Conservation (phyloP, 1,140 invertebrate genomes). For the Drosophila athabasca region DNA sequence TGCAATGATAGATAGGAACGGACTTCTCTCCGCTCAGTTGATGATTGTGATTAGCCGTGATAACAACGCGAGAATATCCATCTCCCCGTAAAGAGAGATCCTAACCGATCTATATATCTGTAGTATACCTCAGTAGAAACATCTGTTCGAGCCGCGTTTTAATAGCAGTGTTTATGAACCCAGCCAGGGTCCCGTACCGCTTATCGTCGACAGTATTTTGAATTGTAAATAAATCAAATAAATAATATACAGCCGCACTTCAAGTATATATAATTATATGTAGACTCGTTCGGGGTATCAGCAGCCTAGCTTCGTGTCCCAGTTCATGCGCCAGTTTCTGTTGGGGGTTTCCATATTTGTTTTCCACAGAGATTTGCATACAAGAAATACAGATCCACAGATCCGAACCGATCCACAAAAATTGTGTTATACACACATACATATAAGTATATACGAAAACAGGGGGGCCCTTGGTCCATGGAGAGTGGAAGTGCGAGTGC, state of each 20-base stretch:
- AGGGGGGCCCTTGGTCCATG: too few relatives aligned
- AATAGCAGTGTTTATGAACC: too few relatives aligned
- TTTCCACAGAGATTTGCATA: slow-evolving; percentile 11
- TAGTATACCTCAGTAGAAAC: background rate
- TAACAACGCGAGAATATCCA: slow-evolving; percentile 43
- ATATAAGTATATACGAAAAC: background rate
- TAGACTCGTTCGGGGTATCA: slow-evolving; percentile 12
- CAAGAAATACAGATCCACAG: background rate
- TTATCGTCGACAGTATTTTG: slow-evolving; percentile 22
- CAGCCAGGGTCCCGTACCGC: slow-evolving; percentile 1
- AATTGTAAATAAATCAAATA: slow-evolving; percentile 40
- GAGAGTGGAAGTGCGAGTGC: background rate
- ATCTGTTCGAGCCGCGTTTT: slow-evolving; percentile 18
- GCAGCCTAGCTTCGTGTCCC: background rate
- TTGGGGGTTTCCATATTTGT: slow-evolving; percentile 8
- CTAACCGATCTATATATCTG: background rate
- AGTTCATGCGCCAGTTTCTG: slow-evolving; percentile 16
- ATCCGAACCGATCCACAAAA: too few relatives aligned
- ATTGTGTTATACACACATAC: slow-evolving; percentile 21
- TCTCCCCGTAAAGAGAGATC: background rate
- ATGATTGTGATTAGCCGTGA: slow-evolving; percentile 72
- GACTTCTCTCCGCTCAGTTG: slow-evolving; percentile 54
- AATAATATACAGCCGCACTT: too few relatives aligned
- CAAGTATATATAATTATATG: slow-evolving; percentile 43
- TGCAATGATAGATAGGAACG: slow-evolving; percentile 15